A percentile compares a stretch with the other conserved stretches of the same genome.
phyloP scores from a whole-genome alignment of 2,888 invertebrate genomes.

The Plagodis dolabraria region DNA sequence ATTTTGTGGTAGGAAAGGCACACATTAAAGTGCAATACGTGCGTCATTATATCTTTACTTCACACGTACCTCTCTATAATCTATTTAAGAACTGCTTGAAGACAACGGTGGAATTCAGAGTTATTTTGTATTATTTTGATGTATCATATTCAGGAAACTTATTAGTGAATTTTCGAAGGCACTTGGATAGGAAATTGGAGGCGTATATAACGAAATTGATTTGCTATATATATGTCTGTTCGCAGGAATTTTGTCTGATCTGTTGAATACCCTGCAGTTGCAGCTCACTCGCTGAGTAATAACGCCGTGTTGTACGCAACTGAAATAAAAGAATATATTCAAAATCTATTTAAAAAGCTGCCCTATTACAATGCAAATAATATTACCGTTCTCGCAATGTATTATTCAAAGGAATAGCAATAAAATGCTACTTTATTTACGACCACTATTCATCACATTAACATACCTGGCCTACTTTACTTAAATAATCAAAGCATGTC shows the following conservation, averaged over 20 bases:
- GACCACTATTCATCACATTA: too few relatives aligned
- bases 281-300: slow-evolving; percentile 92
- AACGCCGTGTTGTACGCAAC: slow-evolving; percentile 89
- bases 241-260: slow-evolving; percentile 92
- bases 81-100: slow-evolving; percentile 30
- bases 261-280: slow-evolving; percentile 89
- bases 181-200: slow-evolving; percentile 62
- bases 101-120: slow-evolving; percentile 25
- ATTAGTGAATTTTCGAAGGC: slow-evolving; percentile 63
- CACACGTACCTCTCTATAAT: slow-evolving; percentile 35
- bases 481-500: too few relatives aligned
- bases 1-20: slow-evolving; percentile 20
- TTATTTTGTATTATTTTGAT: slow-evolving; percentile 17
- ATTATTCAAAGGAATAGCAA: too few relatives aligned
- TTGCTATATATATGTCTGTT: slow-evolving; percentile 93
- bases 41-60: slow-evolving; percentile 13
- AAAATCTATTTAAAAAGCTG: slow-evolving; percentile 51
- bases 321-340: slow-evolving; percentile 83
- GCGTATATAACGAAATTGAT: slow-evolving; percentile 46
- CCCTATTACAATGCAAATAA: slow-evolving; percentile 34
- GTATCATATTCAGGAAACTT: slow-evolving; percentile 41
- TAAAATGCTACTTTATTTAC: too few relatives aligned
- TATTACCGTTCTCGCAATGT: slow-evolving; percentile 3
- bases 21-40: slow-evolving; percentile 31
- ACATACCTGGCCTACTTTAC: too few relatives aligned